These are phyloP conservation scores for Lasiurus cinereus DNA, from an alignment of 2,113 vertebrate species.

Conservation along the genomic window DNA sequence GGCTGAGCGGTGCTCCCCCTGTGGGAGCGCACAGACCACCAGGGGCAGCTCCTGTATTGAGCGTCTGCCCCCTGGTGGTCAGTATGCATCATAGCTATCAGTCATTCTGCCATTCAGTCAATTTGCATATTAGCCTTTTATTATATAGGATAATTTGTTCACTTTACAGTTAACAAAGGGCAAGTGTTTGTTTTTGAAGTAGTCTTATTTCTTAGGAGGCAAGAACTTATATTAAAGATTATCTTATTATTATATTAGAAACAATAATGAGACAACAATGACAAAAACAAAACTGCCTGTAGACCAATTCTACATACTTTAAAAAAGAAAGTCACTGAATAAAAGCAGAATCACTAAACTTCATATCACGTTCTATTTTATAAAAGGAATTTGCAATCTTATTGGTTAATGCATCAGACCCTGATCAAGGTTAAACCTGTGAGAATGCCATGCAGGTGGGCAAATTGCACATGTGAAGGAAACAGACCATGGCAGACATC, in stretches of 20 bases:
- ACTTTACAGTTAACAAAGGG: not conserved
- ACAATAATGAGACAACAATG: not conserved
- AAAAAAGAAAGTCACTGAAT: slow-evolving; percentile 10
- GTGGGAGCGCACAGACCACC: too few relatives aligned
- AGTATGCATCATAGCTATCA: too few relatives aligned
- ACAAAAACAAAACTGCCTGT: not conserved
- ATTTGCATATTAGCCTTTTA: too few relatives aligned
- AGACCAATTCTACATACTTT: not conserved
- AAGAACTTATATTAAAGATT: not conserved
- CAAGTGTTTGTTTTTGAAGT: not conserved
- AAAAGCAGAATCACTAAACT: slow-evolving; percentile 24
- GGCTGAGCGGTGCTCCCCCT: too few relatives aligned
- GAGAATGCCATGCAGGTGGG: slow-evolving; percentile 61
- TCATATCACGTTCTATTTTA: not conserved
- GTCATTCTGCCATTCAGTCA: too few relatives aligned
- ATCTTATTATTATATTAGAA: not conserved
- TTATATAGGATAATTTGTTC: too few relatives aligned
- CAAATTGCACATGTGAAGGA: slow-evolving; percentile 54
- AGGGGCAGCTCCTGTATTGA: too few relatives aligned
- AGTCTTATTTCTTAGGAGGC: slow-evolving; percentile 12
- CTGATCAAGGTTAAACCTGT: slow-evolving; percentile 16
- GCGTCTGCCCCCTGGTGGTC: too few relatives aligned
- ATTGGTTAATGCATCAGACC: not conserved
- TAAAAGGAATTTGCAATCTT: slow-evolving; percentile 1
- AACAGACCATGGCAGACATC: slow-evolving; percentile 37